Conservation (phyloP, 2,113 vertebrate genomes). For the Helogale parvula region DNA sequence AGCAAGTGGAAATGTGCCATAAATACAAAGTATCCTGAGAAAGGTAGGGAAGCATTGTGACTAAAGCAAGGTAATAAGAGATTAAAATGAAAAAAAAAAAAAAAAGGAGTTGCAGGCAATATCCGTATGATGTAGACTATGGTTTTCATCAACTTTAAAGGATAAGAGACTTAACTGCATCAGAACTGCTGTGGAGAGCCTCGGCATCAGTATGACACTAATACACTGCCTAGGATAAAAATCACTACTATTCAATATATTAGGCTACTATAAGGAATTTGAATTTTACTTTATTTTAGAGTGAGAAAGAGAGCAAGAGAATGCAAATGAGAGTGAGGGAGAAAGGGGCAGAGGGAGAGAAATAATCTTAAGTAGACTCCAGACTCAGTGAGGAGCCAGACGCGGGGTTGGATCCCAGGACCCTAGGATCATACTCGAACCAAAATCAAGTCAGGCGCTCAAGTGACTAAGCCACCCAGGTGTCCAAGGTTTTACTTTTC, state of each 20-base stretch:
- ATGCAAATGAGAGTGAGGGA: too few species aligned
- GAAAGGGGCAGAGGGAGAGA: too few species aligned
- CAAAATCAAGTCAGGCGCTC: too few species aligned
- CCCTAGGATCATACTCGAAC: too few species aligned
- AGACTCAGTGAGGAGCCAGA: too few species aligned
- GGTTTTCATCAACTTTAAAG: background rate
- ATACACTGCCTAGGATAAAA: background rate
- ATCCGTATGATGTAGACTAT: background rate
- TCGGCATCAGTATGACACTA: background rate
- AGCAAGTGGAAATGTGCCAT: background rate
- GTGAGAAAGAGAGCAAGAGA: too few species aligned
- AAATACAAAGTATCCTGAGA: background rate
- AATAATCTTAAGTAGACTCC: too few species aligned
- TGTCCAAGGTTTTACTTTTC: background rate
- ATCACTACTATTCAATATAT: background rate
- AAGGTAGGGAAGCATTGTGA: background rate
- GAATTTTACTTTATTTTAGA: background rate
- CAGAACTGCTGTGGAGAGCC: background rate
- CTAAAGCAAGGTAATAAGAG: background rate
- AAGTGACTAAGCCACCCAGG: too few species aligned
- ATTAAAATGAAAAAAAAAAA: too few species aligned
- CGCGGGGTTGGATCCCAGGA: too few species aligned
- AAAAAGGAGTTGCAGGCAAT: background rate
- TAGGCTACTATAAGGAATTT: background rate
- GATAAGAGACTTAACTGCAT: background rate